Evolutionary conservation across 2,797 vertebrate genomes (phyloP), one percentile per base, ranked within the genome.

Genomic region (Muscicapa comitata): DNA sequence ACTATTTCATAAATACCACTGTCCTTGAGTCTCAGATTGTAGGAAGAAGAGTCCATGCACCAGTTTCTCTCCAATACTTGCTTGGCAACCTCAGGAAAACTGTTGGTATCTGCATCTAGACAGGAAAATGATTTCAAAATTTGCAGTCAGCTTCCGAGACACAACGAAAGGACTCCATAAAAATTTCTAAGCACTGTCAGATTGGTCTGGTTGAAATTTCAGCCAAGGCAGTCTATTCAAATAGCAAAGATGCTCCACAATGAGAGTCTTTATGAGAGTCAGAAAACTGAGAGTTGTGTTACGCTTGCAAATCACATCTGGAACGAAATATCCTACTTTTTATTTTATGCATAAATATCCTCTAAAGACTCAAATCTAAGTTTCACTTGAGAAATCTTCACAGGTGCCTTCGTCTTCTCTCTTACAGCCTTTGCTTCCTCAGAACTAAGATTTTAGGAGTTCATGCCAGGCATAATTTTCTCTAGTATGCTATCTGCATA

Each of bases 231-330:
- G 85, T 62, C 50, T 37, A 45, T 3, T 62, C 65, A 76, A 92
- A 87, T 3, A 57, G 48, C 31, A 73, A 91, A 92, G 53, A 53
- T 63, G 42, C 55, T 63, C 79, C 76, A 87, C 37, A 81, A 37
- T 13, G 24, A 45, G 40, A 63, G 19, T 9, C 16, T 43, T 76
- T 70, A 43, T 37, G 33, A 77, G 24, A 80, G 17, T 14, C 71
- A 80, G n/a, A 7, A 78, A 86, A 42, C 33, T 23, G 21, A 79
- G 11, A 20, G 23, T 15, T 50, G 23, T 16, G 11, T 42, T 79
- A 75, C 11, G 43, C 38, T 68, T 63, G 26, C 14, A 84, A 54
- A 65, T 53, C 61, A 31, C 18, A 57, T 48, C 75, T 83, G 45
- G 45, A 93, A 62, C 5, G 33, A 82, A 93, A 67, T n/a, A 35